Base-by-base conservation (phyloP, 2,113 vertebrate species). In the Willisornis vidua region DNA sequence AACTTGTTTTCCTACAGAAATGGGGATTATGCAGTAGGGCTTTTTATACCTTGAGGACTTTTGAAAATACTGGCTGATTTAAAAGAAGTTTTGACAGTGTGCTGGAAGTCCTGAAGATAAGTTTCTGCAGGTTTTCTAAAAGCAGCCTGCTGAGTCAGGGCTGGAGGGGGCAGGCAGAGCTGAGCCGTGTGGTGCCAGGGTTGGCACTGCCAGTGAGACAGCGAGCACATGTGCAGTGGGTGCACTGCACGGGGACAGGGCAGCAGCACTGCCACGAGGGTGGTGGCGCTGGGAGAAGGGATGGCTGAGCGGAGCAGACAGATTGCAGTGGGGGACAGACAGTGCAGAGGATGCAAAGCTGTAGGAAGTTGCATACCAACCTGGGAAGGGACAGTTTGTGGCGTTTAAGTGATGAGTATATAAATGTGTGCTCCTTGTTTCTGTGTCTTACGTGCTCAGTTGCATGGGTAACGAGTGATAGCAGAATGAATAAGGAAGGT, bases 151-250 rank as follows among this genome's bases (percentile, higher is more conserved):
- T 52, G 63, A 51, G 35, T 51, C 2, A 8, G 67, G 65, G 48
- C 74, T 7, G 25, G 57, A 73, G 66, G 45, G 84, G 39, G 18
- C 58, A 54, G 71, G 71, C 51, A 46, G 74, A 63, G 54, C 37
- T 0, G 1, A 80, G 46, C 59, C 3, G 0, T 24, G 63, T 15
- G 22, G 12, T 77, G 49, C 68, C 5, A 0, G 28, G 22, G 16
- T 18, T 80, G 74, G 72, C 71, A 85, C 43, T 0, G 0, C 28
- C 58, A 23, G 62, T 0, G 0, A 52, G 33, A n/a, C 2, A 2
- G 26, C 0, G 1, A 71, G 63, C 35, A 12, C 35, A 9, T 3
- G 1, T 20, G 28, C 54, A 20, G 46, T 0, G 0, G 28, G 66
- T 37, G 17, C 3, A 15, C 0, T 20, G 4, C 17, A 7, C 0